phyloP scores from a whole-genome alignment of 2,113 vertebrate genomes.

The Junco hyemalis region DNA sequence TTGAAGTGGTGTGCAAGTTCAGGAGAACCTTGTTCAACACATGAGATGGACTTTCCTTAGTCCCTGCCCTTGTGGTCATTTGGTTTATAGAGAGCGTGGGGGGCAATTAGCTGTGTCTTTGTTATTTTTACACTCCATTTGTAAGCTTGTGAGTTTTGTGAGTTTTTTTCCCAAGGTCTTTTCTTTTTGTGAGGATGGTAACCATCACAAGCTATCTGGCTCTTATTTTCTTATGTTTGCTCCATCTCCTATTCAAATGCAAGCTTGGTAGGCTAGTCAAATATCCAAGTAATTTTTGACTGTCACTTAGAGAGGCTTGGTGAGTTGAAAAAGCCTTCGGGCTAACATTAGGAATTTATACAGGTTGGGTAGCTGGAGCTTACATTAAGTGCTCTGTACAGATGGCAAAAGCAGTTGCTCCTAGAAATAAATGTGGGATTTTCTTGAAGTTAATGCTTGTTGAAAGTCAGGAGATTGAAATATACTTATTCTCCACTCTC shows the following conservation, averaged over 20 bases:
- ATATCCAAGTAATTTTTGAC: background rate
- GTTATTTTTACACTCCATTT: background rate
- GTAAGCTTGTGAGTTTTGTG: background rate
- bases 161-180: background rate
- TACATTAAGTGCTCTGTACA: background rate
- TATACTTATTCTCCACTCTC: background rate
- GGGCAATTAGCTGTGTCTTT: background rate
- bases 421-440: background rate
- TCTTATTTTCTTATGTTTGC: background rate
- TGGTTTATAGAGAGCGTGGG: background rate
- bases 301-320: fast-evolving
- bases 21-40: background rate
- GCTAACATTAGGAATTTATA: background rate
- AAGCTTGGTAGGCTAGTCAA: background rate
- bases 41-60: background rate
- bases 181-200: background rate
- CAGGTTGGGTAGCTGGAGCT: background rate
- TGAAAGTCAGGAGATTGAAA: background rate
- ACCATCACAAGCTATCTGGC: background rate
- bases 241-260: background rate
- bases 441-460: background rate
- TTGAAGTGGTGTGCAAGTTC: background rate
- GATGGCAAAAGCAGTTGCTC: background rate
- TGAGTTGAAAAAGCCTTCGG: background rate
- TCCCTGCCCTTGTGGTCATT: background rate